These are phyloP conservation scores for Neria commutata DNA, from an alignment of 2,888 invertebrate genomes.

Conservation along the genomic window DNA sequence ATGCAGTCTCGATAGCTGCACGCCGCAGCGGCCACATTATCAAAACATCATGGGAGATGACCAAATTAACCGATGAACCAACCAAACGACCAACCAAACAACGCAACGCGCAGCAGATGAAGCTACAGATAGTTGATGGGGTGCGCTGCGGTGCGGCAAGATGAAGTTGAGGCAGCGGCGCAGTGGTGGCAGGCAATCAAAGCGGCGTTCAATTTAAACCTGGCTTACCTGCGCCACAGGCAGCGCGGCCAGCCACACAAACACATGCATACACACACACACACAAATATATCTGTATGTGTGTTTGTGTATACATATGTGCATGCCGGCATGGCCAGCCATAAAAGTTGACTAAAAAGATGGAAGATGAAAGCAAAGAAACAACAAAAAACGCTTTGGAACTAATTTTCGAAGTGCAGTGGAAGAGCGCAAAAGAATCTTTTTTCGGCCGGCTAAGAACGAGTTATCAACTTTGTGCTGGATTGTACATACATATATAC, in stretches of 20 bases:
- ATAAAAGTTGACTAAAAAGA: neutral
- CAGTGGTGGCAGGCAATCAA: slow-evolving; percentile 4
- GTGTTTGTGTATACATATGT: too few species aligned
- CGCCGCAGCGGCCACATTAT: slow-evolving; percentile 44
- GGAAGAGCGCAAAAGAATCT: neutral
- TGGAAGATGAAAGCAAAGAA: neutral
- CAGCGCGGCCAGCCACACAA: neutral
- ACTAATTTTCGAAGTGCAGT: neutral
- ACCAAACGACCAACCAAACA: slow-evolving; percentile 12
- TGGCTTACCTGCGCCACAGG: neutral
- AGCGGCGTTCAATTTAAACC: slow-evolving; percentile 35
- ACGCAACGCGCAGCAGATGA: slow-evolving; percentile 20
- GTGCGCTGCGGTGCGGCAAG: slow-evolving; percentile 18
- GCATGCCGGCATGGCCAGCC: neutral
- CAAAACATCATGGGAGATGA: slow-evolving; percentile 56
- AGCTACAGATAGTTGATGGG: slow-evolving; percentile 22
- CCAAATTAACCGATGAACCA: slow-evolving; percentile 46
- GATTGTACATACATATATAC: neutral
- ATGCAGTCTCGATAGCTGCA: too few species aligned
- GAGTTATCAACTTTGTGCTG: too few species aligned
- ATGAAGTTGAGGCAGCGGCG: neutral
- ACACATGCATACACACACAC: too few species aligned
- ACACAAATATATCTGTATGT: too few species aligned
- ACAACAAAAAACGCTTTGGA: neutral
- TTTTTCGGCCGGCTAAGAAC: too few species aligned